Evolutionary conservation across 2,888 invertebrate genomes (phyloP).

Genomic region (Drosophila siamana): DNA sequence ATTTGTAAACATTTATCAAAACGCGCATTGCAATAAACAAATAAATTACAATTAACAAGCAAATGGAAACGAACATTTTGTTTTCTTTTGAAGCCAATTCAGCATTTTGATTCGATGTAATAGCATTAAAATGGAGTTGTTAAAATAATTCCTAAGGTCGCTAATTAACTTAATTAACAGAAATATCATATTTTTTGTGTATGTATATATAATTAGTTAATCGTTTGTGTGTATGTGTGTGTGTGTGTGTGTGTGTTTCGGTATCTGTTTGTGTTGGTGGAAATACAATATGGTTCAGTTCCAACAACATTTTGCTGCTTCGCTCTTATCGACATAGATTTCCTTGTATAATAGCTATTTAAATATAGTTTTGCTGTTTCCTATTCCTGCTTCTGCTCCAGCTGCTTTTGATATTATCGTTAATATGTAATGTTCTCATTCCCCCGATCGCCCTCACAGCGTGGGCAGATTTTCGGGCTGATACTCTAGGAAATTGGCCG

Average conservation of each 20-base stretch:
- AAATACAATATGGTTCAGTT: conserved; percentile 69
- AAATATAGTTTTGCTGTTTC: conserved; percentile 34
- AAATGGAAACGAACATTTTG: conserved; percentile 19
- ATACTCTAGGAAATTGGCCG: conserved; percentile 90
- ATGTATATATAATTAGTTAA: conserved; percentile 20
- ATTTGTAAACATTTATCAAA: conserved; percentile 37
- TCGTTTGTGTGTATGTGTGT: conserved; percentile 19
- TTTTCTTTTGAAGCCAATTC: background rate
- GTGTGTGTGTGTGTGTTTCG: conserved; percentile 14
- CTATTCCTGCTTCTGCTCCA: conserved; percentile 25
- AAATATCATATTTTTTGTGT: conserved; percentile 20
- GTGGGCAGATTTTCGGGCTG: conserved; percentile 86
- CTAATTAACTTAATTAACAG: conserved; percentile 26
- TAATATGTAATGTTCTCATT: conserved; percentile 7
- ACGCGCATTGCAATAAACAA: conserved; percentile 30
- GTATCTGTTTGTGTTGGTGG: conserved; percentile 12
- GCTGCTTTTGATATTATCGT: conserved; percentile 16
- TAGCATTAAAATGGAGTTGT: conserved; percentile 14
- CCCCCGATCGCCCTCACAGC: conserved; percentile 43
- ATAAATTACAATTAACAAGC: conserved; percentile 38
- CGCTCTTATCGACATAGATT: conserved; percentile 46
- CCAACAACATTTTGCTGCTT: conserved; percentile 44
- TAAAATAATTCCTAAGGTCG: conserved; percentile 40
- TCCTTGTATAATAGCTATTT: conserved; percentile 40
- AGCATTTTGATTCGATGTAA: conserved; percentile 2